Evolutionary conservation across 2,888 invertebrate species (phyloP).

Genomic region (Protodeltote pygarga): DNA sequence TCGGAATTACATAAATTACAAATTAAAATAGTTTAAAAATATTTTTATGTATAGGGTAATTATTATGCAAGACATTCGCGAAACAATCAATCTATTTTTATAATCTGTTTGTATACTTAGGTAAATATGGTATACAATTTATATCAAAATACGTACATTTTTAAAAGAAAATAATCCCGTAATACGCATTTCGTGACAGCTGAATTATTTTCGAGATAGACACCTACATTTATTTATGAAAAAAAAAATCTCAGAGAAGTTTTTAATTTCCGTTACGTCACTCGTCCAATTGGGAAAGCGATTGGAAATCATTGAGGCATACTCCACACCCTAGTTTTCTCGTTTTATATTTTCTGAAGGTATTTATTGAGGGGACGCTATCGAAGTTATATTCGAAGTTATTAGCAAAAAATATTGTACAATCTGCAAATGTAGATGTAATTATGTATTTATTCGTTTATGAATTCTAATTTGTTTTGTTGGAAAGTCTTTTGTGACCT

Average conservation of each 20-base stretch:
- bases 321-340: slow-evolving; percentile 63
- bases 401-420: not conserved
- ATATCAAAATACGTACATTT: not conserved
- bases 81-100: too few species aligned
- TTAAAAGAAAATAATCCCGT: slow-evolving; percentile 28
- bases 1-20: too few species aligned
- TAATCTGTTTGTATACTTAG: too few species aligned
- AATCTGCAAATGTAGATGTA: not conserved
- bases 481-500: too few species aligned
- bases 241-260: slow-evolving; percentile 66
- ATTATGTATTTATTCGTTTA: not conserved
- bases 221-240: slow-evolving; percentile 52
- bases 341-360: slow-evolving; percentile 53
- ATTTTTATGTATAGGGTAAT: too few species aligned
- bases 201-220: slow-evolving; percentile 39
- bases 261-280: slow-evolving; percentile 87
- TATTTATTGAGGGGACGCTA: slow-evolving; percentile 35
- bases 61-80: too few species aligned
- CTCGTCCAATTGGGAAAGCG: slow-evolving; percentile 81
- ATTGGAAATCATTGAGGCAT: slow-evolving; percentile 80
- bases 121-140: too few species aligned
- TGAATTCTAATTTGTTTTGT: too few species aligned
- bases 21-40: too few species aligned
- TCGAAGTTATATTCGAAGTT: slow-evolving; percentile 1
- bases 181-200: slow-evolving; percentile 37